phyloP scores from a whole-genome alignment of 1,140 invertebrate genomes.

The Drosophila obscura region DNA sequence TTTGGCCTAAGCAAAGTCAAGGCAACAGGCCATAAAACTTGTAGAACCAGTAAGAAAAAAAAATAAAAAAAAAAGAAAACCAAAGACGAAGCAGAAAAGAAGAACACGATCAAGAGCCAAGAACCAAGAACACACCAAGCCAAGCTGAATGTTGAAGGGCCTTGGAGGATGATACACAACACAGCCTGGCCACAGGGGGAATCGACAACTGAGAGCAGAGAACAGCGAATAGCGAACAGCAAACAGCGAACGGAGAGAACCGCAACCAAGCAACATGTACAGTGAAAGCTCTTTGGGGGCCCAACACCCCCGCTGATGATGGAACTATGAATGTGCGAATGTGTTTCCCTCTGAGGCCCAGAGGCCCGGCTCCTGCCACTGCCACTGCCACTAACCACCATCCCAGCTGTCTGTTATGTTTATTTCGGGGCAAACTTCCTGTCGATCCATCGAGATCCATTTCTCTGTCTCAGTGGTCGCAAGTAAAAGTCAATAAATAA shows the following conservation, averaged over 20 bases:
- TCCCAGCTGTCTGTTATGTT: no score
- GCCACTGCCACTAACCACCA: no score
- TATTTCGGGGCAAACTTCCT: constrained; percentile 27
- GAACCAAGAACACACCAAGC: constrained; percentile 62
- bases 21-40: constrained; percentile 73
- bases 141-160: constrained; percentile 37
- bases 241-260: constrained; percentile 18
- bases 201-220: constrained; percentile 6
- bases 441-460: constrained; percentile 11
- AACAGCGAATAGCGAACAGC: constrained; percentile 18
- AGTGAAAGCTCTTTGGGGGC: no score
- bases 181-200: neutral
- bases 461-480: constrained; percentile 26
- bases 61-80: constrained; percentile 9
- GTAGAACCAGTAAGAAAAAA: constrained; percentile 71
- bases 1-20: constrained; percentile 79
- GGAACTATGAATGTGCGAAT: no score
- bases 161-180: constrained; percentile 33
- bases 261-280: neutral
- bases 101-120: constrained; percentile 36
- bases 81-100: neutral
- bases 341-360: no score
- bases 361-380: no score
- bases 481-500: constrained; percentile 79
- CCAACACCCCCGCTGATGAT: no score